Evolutionary conservation across 2,888 invertebrate species (phyloP).

Genomic region (Caenorhabditis sp.): DNA sequence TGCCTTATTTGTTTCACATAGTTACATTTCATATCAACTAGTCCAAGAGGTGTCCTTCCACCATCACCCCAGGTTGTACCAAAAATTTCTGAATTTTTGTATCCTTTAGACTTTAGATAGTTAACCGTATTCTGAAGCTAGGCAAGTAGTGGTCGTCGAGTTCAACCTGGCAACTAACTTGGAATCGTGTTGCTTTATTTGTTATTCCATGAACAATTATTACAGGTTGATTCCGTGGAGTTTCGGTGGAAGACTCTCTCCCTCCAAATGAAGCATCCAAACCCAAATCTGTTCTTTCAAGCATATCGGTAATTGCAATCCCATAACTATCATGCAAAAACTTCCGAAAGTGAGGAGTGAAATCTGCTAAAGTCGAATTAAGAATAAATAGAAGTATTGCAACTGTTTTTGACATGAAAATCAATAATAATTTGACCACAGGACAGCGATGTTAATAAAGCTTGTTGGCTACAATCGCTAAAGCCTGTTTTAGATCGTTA

Average conservation of each 20-base stretch:
- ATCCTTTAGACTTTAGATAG: constrained; percentile 74
- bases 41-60: constrained; percentile 78
- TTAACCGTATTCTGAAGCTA: constrained; percentile 73
- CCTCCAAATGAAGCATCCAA: constrained; percentile 79
- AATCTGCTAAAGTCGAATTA: constrained; percentile 60
- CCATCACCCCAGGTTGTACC: constrained; percentile 83
- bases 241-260: constrained; percentile 40
- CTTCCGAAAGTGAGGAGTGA: constrained; percentile 75
- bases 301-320: constrained; percentile 71
- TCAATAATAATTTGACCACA: not conserved
- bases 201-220: constrained; percentile 82
- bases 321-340: constrained; percentile 78
- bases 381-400: not conserved
- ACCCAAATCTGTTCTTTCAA: constrained; percentile 80
- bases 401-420: not conserved
- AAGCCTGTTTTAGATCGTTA: constrained; percentile 5
- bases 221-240: constrained; percentile 72
- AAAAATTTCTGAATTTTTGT: constrained; percentile 76
- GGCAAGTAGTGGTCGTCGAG: no score
- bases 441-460: not conserved
- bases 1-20: constrained; percentile 82
- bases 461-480: not conserved
- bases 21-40: constrained; percentile 81
- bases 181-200: constrained; percentile 75
- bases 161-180: constrained; percentile 8